Evolutionary conservation across 2,888 invertebrate species (phyloP), one percentile per base, ranked within the genome.

Genomic region (Diarsia mendica): DNA sequence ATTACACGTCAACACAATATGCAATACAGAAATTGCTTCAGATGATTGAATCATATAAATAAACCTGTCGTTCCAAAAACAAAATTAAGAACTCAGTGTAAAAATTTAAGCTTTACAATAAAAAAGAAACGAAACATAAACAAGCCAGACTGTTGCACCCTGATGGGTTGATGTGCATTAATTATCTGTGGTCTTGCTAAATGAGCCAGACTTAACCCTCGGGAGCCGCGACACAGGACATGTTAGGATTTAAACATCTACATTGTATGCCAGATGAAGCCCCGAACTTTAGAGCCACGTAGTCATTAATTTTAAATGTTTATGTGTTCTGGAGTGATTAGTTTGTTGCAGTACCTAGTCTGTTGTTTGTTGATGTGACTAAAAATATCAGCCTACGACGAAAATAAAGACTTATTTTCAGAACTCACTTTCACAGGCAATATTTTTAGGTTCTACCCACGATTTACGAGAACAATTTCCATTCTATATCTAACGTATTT

Each of bases 81-180:
- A 28, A 70, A 48, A 64, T 18, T 3, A 55, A 73, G 28, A 63
- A 23, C 2, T 11, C 15, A 55, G 10, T 33, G 20, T 33, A 48
- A 28, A 20, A 55, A 28, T 20, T 28, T 48, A 8, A 15, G 23
- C n/a, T 51, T 33, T 13, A 60, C 2, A 71, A 44, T 20, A 15
- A 58, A 53, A 61, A 69, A 69, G 8, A 70, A 67, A 51, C 67
- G 18, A 33, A 60, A n/a, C 49, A 65, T 63, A 61, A 70, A 61
- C 69, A 69, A 84, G 48, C 46, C 15, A 69, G 68, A 67, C 53
- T 23, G 23, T 58, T 85, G 77, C 85, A 76, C 69, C 20, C 70
- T 85, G 82, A 82, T 72, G 64, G 60, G 70, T 82, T 82, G 72
- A 82, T 73, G 72, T 77, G 70, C 82, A 86, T 86, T 84, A 74